A percentile compares a stretch with the other conserved stretches of the same genome.
These are phyloP conservation scores for Nannobrachium achirus DNA, from an alignment of 2,113 vertebrate genomes.

Conservation along the genomic window DNA sequence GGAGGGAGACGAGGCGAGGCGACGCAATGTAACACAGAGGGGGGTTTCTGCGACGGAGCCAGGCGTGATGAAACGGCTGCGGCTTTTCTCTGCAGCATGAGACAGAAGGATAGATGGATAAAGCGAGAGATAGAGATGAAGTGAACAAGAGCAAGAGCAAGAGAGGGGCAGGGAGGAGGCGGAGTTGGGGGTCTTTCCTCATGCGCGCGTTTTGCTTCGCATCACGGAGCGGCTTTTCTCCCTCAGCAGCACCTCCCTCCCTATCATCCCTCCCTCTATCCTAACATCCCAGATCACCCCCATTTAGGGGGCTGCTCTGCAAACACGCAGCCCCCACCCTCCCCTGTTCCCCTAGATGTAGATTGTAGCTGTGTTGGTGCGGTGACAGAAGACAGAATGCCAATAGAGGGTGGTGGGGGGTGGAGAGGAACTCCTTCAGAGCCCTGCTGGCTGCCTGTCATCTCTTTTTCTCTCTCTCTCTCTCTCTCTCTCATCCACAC, in stretches of 20 bases:
- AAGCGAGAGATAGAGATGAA: constrained; percentile 12
- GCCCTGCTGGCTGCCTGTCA: constrained; percentile 6
- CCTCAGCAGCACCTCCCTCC: constrained; percentile 2
- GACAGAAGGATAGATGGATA: constrained; percentile 34
- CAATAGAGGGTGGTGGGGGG: constrained; percentile 30
- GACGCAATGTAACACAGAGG: constrained; percentile 4
- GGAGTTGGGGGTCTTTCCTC: constrained; percentile 8
- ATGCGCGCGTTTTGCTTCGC: constrained; percentile 23
- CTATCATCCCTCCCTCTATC: constrained; percentile 1
- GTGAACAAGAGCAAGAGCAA: not conserved
- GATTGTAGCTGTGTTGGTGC: constrained; percentile 36
- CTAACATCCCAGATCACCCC: constrained; percentile 19
- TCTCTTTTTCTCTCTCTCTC: constrained; percentile 7
- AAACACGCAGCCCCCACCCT: constrained; percentile 4
- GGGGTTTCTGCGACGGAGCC: constrained; percentile 42
- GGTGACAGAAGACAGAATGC: constrained; percentile 49
- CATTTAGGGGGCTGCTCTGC: constrained; percentile 24
- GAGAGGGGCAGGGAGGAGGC: not conserved
- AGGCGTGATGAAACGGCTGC: constrained; percentile 59
- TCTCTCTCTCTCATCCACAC: not conserved
- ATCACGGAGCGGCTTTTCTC: constrained; percentile 25
- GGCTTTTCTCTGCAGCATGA: constrained; percentile 41
- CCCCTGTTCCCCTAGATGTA: constrained; percentile 10
- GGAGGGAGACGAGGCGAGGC: constrained; percentile 35
- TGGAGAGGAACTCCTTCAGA: constrained; percentile 19